These are phyloP conservation scores for Corythornis cristatus DNA, from an alignment of 2,113 vertebrate species.

Conservation along the genomic window DNA sequence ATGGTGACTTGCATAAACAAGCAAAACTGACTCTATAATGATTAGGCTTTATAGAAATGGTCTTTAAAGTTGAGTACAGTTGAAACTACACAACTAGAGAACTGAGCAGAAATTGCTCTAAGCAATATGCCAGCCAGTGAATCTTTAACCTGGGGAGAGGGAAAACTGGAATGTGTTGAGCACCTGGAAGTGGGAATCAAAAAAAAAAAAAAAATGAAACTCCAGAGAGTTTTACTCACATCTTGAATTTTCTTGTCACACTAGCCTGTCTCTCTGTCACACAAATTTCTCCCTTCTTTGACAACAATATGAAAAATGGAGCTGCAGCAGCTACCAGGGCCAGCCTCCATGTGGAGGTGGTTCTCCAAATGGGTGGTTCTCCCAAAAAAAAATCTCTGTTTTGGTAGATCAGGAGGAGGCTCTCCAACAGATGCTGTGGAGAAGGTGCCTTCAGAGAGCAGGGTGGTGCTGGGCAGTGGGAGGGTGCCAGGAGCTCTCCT, in stretches of 20 bases:
- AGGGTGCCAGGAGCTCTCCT: not conserved
- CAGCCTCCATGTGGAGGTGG: not conserved
- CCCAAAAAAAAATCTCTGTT: not conserved
- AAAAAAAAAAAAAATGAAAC: not conserved
- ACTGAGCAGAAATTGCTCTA: not conserved
- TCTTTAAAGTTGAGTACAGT: not conserved
- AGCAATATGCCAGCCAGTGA: not conserved
- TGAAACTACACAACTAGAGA: not conserved
- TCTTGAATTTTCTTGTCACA: not conserved
- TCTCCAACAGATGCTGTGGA: not conserved
- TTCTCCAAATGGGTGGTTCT: not conserved
- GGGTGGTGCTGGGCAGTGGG: not conserved
- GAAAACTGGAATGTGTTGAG: not conserved
- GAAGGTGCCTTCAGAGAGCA: not conserved
- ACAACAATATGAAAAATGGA: not conserved
- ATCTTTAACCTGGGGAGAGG: not conserved
- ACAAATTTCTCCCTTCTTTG: not conserved
- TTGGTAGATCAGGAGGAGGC: not conserved
- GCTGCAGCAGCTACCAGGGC: not conserved
- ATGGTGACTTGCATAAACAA: not conserved
- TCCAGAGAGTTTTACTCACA: not conserved
- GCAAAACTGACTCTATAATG: not conserved
- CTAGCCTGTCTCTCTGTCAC: not conserved
- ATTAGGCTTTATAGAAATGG: not conserved
- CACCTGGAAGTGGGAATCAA: not conserved